phyloP scores from a whole-genome alignment of 2,113 vertebrate species.

The Caranx ignobilis region DNA sequence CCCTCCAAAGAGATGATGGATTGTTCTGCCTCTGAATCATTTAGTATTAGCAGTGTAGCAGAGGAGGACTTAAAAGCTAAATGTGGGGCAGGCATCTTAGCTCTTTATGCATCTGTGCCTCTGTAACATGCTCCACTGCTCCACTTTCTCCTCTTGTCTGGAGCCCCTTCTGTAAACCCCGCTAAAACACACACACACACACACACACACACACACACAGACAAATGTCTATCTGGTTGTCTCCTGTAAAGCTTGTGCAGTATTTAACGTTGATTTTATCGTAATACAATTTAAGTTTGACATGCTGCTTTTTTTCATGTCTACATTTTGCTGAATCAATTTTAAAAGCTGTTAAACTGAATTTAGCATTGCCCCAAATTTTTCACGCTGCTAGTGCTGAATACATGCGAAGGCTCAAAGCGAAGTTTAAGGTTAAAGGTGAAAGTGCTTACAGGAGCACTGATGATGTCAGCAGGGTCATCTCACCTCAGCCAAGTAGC shows the following conservation, averaged over 20 bases:
- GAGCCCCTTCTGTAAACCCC: conserved; percentile 35
- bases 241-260: background rate
- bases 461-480: too few species aligned
- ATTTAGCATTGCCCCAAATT: background rate
- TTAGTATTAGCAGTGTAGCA: conserved; percentile 64
- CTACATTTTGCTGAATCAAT: background rate
- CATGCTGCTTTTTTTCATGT: background rate
- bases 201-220: background rate
- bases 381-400: background rate
- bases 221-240: background rate
- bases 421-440: background rate
- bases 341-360: background rate
- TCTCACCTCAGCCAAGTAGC: too few species aligned
- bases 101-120: conserved; percentile 72
- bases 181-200: conserved; percentile 3
- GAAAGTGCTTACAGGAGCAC: background rate
- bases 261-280: background rate
- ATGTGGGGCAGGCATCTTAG: conserved; percentile 70
- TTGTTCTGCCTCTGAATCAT: conserved; percentile 76
- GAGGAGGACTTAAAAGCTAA: conserved; percentile 68
- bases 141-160: conserved; percentile 58
- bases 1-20: conserved; percentile 53
- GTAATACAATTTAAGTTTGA: background rate
- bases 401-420: background rate
- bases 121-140: conserved; percentile 69